Base-by-base conservation (phyloP, 2,888 invertebrate species). In the Seira musarum region DNA sequence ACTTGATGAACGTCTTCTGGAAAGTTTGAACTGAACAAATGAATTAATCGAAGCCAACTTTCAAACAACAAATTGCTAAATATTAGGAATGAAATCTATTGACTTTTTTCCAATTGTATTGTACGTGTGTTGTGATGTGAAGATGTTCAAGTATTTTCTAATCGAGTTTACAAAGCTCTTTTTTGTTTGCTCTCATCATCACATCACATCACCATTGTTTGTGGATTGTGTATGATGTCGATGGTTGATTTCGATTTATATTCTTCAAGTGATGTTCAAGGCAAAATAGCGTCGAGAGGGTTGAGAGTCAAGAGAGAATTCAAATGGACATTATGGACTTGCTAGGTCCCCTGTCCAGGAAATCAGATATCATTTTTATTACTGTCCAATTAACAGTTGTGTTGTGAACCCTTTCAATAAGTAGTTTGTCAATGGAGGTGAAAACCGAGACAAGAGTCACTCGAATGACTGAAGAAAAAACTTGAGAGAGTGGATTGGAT, bases 381-480 rank as follows among this genome's bases (percentile, higher is more conserved):
- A 79, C 63, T 79, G 72, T 79, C 67, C 68, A 78, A 78, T 78
- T 78, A 78, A 66, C 77, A 57, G 66, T 35, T 5, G 30, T 30
- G 66, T 35, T 5, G 30, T 30, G 30, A 72, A 71, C 67, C 78
- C 67, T 61, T 71, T 40, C 19, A 53, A 22, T n/a, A 61, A 61
- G 40, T 72, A 24, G 60, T 72, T 72, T 63, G 72, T 63, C 61
- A 63, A 63, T 72, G 73, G 69, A 80, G 73, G 73, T 80, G 80
- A 80, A 80, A 80, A 73, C 64, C 68, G 80, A 80, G 80, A 80
- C 80, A 80, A 80, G 73, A 74, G 73, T 72, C 79, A 72, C 79
- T 79, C 67, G 71, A 79, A 66, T 61, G 22, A 49, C 2, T 30
- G 8, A 30, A 30, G 8, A 30, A 30, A 30, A 70, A 57, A 61